phyloP scores from a whole-genome alignment of 2,113 vertebrate genomes.

The Willisornis vidua region DNA sequence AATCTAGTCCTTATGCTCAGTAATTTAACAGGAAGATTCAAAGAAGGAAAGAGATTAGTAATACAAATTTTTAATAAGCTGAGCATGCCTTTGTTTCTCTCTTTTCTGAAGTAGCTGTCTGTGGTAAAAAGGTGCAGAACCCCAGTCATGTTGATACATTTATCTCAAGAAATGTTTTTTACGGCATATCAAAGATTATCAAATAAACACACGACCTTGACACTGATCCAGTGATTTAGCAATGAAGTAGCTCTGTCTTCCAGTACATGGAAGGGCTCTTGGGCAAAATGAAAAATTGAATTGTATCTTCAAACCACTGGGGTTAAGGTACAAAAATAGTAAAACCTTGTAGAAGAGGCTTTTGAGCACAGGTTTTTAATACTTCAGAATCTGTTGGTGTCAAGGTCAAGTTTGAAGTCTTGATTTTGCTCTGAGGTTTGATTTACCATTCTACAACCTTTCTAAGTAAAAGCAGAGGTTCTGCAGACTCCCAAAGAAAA shows the following conservation, averaged over 20 bases:
- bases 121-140: background rate
- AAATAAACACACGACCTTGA: background rate
- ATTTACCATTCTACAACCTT: background rate
- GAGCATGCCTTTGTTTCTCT: background rate
- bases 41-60: background rate
- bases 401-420: background rate
- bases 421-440: background rate
- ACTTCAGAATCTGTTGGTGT: background rate
- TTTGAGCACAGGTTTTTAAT: background rate
- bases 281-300: conserved; percentile 32
- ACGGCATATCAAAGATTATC: background rate
- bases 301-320: background rate
- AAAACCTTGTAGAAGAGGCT: background rate
- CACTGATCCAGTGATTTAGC: conserved; percentile 12
- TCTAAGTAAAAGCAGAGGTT: background rate
- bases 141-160: background rate
- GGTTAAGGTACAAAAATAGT: conserved; percentile 3
- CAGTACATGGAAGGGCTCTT: background rate
- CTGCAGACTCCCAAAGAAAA: background rate
- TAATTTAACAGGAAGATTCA: background rate
- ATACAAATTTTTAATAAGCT: background rate
- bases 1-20: background rate
- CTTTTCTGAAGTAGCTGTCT: background rate
- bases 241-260: background rate
- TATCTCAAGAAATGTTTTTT: background rate